Percentiles rank a stretch among this genome's conserved stretches.
These are phyloP conservation scores for Rhinolophus sinicus DNA, from an alignment of 2,113 vertebrate genomes.

Conservation along the genomic window DNA sequence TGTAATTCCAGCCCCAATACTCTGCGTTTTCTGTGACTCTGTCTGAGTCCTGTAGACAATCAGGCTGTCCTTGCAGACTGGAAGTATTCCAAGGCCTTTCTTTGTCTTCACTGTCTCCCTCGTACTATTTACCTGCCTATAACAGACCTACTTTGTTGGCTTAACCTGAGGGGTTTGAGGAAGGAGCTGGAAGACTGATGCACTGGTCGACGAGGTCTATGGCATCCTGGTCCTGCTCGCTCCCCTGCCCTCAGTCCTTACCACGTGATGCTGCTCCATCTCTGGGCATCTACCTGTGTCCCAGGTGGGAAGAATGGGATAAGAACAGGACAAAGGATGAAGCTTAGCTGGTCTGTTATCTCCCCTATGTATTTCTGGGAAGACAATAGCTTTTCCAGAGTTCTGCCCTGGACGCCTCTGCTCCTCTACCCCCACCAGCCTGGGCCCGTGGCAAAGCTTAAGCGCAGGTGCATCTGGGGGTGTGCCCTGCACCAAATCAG, in stretches of 20 bases:
- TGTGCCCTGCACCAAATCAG: background rate
- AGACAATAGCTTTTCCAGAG: too few species aligned
- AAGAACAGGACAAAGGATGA: background rate
- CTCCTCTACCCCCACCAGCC: background rate
- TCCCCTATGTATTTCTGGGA: accelerated
- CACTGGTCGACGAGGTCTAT: accelerated
- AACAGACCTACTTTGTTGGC: too few species aligned
- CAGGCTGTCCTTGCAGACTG: background rate
- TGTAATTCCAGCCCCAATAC: accelerated
- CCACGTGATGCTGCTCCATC: accelerated
- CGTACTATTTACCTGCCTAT: background rate
- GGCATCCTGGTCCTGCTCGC: background rate
- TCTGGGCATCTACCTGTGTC: background rate
- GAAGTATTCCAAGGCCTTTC: background rate
- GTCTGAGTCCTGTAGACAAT: background rate
- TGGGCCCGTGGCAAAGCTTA: background rate
- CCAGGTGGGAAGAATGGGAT: background rate
- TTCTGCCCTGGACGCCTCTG: background rate
- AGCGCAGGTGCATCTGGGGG: too few species aligned
- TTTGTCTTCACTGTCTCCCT: background rate
- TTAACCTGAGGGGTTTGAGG: too few species aligned
- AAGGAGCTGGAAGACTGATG: background rate
- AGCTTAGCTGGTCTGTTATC: too few species aligned
- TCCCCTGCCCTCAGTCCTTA: background rate
- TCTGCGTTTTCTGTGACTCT: accelerated